Evolutionary conservation across 2,888 invertebrate genomes (phyloP).

Genomic region (Drosophila limbata): DNA sequence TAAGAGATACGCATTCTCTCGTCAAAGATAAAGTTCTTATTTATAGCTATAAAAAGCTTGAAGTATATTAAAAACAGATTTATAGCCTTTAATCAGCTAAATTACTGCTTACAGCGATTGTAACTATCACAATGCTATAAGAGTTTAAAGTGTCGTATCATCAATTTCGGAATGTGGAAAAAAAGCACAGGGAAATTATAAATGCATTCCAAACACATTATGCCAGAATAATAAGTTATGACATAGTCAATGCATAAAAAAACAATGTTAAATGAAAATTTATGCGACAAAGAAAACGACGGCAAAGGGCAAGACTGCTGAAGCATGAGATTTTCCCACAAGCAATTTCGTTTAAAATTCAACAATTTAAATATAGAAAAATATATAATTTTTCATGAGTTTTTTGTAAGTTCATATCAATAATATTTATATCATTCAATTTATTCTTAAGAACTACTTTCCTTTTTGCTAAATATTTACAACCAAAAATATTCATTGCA

Average conservation of each 20-base stretch:
- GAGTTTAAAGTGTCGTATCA: conserved; percentile 14
- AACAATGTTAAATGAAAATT: conserved; percentile 42
- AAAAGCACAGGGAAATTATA: conserved; percentile 19
- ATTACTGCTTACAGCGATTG: conserved; percentile 11
- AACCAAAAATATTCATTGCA: neutral
- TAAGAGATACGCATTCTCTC: neutral
- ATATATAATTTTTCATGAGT: no score
- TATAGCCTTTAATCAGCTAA: conserved; percentile 8
- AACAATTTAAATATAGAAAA: neutral
- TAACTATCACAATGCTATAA: conserved; percentile 6
- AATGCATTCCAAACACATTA: conserved; percentile 41
- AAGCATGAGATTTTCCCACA: conserved; percentile 19
- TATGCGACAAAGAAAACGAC: conserved; percentile 24
- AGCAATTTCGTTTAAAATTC: conserved; percentile 13
- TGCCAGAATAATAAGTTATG: conserved; percentile 31
- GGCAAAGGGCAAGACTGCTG: conserved; percentile 3
- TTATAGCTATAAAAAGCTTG: neutral
- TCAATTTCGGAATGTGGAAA: conserved; percentile 7
- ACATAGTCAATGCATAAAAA: conserved; percentile 40
- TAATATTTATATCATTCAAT: no score
- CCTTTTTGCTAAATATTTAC: neutral
- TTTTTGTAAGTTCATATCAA: no score
- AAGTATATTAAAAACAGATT: conserved; percentile 6
- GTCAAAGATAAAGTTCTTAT: neutral
- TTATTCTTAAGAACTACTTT: no score